These are phyloP conservation scores for Drosophila ananassae DNA, from an alignment of 1,140 invertebrate genomes.

Conservation along the genomic window DNA sequence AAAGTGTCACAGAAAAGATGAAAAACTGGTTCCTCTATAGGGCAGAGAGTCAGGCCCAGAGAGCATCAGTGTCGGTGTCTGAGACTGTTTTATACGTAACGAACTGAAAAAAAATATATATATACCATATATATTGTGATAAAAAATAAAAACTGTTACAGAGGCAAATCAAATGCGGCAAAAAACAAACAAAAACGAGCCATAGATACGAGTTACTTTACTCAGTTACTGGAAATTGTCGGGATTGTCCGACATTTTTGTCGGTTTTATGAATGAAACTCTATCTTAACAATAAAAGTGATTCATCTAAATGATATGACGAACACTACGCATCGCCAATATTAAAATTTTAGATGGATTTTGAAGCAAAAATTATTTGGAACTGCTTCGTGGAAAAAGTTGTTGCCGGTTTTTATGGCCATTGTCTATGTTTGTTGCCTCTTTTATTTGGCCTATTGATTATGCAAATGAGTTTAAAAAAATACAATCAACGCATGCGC, in stretches of 20 bases:
- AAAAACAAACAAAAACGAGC: slow-evolving; percentile 35
- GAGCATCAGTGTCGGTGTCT: slow-evolving; percentile 14
- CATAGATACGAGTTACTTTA: slow-evolving; percentile 3
- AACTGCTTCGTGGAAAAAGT: slow-evolving; percentile 51
- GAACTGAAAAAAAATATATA: slow-evolving; percentile 29
- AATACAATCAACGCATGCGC: slow-evolving; percentile 57
- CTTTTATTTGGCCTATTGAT: slow-evolving; percentile 46
- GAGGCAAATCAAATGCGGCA: slow-evolving; percentile 66
- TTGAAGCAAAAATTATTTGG: slow-evolving; percentile 58
- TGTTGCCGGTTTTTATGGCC: slow-evolving; percentile 43
- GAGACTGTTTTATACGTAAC: slow-evolving; percentile 34
- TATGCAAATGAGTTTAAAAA: slow-evolving; percentile 54
- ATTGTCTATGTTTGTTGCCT: slow-evolving; percentile 19
- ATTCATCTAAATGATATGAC: slow-evolving; percentile 67
- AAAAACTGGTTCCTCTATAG: slow-evolving; percentile 67
- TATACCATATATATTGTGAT: slow-evolving; percentile 25
- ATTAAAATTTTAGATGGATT: slow-evolving; percentile 6
- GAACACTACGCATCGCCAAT: slow-evolving; percentile 26
- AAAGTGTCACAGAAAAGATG: slow-evolving; percentile 61
- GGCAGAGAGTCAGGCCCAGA: slow-evolving; percentile 28
- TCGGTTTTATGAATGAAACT: slow-evolving; percentile 70
- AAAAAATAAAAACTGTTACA: slow-evolving; percentile 36
- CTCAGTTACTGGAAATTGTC: slow-evolving; percentile 2
- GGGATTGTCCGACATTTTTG: slow-evolving; percentile 48
- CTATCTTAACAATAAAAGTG: slow-evolving; percentile 57